A percentile compares a stretch with the other conserved stretches of the same genome.
Conservation (phyloP, 2,113 vertebrate genomes). For the Arenaria interpres region DNA sequence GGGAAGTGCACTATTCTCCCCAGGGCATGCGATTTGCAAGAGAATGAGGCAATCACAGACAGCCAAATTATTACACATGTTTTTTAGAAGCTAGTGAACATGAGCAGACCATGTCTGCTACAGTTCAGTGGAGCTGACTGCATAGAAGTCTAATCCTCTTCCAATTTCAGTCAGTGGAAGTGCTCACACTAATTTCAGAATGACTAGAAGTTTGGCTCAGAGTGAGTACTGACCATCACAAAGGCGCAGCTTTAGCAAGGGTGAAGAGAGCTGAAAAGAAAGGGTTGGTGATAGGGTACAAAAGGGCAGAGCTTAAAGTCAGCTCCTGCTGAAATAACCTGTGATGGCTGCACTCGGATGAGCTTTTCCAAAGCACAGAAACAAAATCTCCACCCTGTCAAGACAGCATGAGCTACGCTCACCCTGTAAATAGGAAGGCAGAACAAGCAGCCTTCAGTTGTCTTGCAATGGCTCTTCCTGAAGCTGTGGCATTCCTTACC, state of each 20-base stretch:
- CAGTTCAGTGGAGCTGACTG: background rate
- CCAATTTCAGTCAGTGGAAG: background rate
- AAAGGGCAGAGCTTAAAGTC: background rate
- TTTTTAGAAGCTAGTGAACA: background rate
- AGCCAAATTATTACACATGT: background rate
- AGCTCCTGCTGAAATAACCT: background rate
- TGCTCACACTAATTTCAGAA: background rate
- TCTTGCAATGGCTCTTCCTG: background rate
- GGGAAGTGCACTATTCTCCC: background rate
- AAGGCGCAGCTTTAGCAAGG: background rate
- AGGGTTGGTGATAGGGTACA: background rate
- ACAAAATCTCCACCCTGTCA: background rate
- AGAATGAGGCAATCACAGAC: background rate
- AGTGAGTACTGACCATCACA: background rate
- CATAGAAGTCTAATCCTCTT: constrained; percentile 24
- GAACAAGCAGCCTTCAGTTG: background rate
- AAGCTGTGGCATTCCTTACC: background rate
- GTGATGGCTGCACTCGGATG: background rate
- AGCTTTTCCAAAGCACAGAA: background rate
- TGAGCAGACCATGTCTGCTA: background rate
- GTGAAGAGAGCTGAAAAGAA: constrained; percentile 9
- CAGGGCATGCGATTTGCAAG: background rate
- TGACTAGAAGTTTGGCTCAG: background rate
- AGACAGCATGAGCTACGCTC: background rate
- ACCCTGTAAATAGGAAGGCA: background rate